phyloP scores from a whole-genome alignment of 2,888 invertebrate species.

The Parnassius orleans region DNA sequence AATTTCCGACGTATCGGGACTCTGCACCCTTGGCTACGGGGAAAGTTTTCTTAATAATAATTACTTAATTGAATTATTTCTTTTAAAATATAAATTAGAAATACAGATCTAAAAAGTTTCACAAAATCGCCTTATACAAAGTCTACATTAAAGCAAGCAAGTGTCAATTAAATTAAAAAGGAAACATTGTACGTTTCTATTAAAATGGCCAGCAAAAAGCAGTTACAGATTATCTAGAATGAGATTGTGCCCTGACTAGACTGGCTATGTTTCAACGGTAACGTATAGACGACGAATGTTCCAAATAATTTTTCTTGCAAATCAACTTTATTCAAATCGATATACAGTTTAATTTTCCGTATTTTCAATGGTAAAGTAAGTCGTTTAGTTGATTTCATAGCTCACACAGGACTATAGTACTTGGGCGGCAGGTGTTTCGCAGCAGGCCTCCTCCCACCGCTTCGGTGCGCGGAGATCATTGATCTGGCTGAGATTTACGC shows the following conservation, averaged over 20 bases:
- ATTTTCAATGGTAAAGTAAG: constrained; percentile 22
- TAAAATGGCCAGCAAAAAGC: constrained; percentile 48
- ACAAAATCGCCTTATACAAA: too few species aligned
- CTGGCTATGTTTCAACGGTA: constrained; percentile 44
- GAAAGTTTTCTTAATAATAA: too few species aligned
- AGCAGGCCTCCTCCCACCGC: constrained; percentile 73
- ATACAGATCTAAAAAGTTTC: too few species aligned
- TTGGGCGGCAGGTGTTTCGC: constrained; percentile 79
- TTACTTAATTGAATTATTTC: too few species aligned
- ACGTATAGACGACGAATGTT: constrained; percentile 30
- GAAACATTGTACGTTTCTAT: too few species aligned
- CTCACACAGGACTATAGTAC: constrained; percentile 50
- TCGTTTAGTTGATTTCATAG: background rate
- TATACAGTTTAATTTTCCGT: constrained; percentile 42
- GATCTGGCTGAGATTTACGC: constrained; percentile 76
- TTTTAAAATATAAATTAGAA: too few species aligned
- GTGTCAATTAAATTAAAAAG: too few species aligned
- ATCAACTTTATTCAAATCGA: constrained; percentile 40
- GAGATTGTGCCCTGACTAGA: constrained; percentile 73
- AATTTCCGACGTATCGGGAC: too few species aligned
- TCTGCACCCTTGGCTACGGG: too few species aligned
- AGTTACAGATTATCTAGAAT: constrained; percentile 68
- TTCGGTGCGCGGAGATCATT: constrained; percentile 69
- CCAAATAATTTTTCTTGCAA: constrained; percentile 27
- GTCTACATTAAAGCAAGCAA: too few species aligned